Evolutionary conservation across 2,113 vertebrate genomes (phyloP).

Genomic region (Herpetotheres cachinnans): DNA sequence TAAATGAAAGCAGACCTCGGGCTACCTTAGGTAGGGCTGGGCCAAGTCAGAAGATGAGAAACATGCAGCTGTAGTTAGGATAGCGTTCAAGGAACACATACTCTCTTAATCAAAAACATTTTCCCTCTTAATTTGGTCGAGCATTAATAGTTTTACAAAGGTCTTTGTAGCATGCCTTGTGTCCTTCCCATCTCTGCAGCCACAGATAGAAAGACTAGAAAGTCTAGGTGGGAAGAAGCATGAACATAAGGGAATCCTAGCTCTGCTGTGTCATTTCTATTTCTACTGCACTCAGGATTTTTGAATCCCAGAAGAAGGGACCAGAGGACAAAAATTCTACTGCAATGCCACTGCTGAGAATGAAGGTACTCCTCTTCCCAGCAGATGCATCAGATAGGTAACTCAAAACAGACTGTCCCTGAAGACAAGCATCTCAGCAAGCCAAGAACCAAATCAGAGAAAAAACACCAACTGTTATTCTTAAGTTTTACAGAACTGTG

Average conservation of each 20-base stretch:
- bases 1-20: slow-evolving; percentile 6
- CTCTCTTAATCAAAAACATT: not conserved
- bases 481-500: not conserved
- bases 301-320: not conserved
- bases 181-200: not conserved
- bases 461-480: not conserved
- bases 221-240: not conserved
- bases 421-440: not conserved
- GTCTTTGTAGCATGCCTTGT: not conserved
- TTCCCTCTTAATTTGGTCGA: not conserved
- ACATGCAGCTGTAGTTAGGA: not conserved
- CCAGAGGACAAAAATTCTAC: not conserved
- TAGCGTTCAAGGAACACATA: not conserved
- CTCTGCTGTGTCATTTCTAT: not conserved
- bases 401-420: not conserved
- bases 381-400: not conserved
- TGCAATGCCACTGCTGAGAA: not conserved
- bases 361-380: not conserved
- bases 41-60: not conserved
- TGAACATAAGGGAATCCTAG: not conserved
- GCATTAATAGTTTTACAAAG: not conserved
- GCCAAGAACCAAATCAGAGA: not conserved
- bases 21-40: not conserved
- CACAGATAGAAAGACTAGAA: not conserved
- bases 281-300: not conserved